Conservation (phyloP, 1,140 invertebrate species). For the Drosophila albomicans region DNA sequence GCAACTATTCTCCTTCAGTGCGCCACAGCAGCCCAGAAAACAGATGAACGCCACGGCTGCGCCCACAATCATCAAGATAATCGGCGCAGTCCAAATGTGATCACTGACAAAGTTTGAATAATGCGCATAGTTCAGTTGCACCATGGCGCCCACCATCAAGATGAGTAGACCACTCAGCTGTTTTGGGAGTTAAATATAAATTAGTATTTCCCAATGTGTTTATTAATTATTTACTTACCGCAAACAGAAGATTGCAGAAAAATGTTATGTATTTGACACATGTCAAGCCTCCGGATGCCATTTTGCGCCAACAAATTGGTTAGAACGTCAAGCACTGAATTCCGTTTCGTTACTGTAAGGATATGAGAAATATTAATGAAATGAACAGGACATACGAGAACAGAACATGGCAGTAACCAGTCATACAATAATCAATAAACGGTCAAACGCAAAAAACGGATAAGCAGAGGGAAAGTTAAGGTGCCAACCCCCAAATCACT, state of each 20-base stretch:
- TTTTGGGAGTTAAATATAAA: not conserved
- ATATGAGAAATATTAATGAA: constrained; percentile 52
- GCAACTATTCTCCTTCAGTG: constrained; percentile 93
- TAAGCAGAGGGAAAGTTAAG: constrained; percentile 37
- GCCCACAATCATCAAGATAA: constrained; percentile 93
- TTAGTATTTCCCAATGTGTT: not conserved
- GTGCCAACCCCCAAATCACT: constrained; percentile 70
- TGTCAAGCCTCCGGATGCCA: constrained; percentile 89
- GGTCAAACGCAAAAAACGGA: constrained; percentile 50
- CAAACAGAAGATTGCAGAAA: constrained; percentile 93
- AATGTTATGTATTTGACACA: constrained; percentile 94
- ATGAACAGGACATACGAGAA: constrained; percentile 37
- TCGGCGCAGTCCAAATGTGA: constrained; percentile 90
- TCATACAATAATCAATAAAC: constrained; percentile 66
- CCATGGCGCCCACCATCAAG: constrained; percentile 89
- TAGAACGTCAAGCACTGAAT: constrained; percentile 29
- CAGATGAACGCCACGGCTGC: constrained; percentile 93
- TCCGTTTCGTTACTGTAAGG: constrained; percentile 41
- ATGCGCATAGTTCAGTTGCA: constrained; percentile 88
- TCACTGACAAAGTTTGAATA: constrained; percentile 89
- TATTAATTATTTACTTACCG: constrained; percentile 87
- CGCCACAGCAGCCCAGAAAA: constrained; percentile 95
- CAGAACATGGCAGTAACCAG: not conserved
- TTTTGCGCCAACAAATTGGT: constrained; percentile 53
- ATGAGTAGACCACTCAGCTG: constrained; percentile 92